Percentiles rank a stretch among this genome's conserved stretches.
phyloP scores from a whole-genome alignment of 2,797 vertebrate species.

The Phataginus tricuspis region DNA sequence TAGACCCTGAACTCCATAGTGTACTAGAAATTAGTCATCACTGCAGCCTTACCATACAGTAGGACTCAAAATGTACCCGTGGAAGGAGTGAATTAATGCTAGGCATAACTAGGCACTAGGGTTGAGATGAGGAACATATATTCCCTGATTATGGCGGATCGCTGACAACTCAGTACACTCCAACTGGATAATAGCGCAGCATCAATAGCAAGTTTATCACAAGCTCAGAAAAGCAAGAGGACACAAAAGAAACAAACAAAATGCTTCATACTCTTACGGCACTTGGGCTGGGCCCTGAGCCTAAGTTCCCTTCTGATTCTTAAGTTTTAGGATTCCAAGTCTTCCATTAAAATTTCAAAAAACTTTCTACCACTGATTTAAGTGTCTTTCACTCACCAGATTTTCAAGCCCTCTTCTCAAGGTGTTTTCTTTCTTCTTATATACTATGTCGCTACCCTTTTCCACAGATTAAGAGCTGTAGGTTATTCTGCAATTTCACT shows the following conservation, averaged over 20 bases:
- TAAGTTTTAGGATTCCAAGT: not conserved
- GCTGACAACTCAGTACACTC: not conserved
- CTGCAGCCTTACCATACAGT: not conserved
- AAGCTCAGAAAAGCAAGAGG: not conserved
- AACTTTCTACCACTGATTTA: not conserved
- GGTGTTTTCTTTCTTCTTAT: not conserved
- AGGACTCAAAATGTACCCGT: not conserved
- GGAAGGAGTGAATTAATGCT: not conserved
- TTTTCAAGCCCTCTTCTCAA: not conserved
- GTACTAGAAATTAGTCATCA: not conserved
- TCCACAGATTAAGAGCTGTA: not conserved
- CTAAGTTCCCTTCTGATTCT: not conserved
- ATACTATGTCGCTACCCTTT: not conserved
- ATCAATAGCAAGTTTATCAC: not conserved
- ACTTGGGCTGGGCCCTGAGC: not conserved
- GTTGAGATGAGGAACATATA: not conserved
- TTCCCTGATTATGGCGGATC: not conserved
- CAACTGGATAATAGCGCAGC: not conserved
- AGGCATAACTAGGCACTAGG: not conserved
- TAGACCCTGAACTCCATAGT: not conserved
- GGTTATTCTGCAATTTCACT: conserved; percentile 13
- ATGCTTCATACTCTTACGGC: not conserved
- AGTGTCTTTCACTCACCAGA: not conserved
- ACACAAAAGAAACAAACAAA: conserved; percentile 1
- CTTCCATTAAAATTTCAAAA: conserved; percentile 6